phyloP scores from a whole-genome alignment of 92 coral and sea anemone genomes.

The Meandrina meandrites region DNA sequence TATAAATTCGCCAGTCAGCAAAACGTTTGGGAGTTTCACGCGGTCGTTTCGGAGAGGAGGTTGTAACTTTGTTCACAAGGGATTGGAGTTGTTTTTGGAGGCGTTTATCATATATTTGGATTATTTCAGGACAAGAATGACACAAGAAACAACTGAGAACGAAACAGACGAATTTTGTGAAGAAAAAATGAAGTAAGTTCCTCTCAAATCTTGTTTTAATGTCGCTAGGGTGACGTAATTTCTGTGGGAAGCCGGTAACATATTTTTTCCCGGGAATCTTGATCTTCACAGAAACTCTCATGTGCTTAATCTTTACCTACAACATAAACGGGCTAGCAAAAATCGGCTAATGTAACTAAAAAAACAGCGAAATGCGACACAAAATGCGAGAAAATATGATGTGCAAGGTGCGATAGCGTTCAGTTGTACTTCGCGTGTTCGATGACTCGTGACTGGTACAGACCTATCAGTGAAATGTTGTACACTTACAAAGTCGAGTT shows the following conservation, averaged over 20 bases:
- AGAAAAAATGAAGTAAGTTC: slow-evolving; percentile 41
- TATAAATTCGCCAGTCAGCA: slow-evolving; percentile 28
- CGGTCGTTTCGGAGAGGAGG: background rate
- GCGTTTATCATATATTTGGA: background rate
- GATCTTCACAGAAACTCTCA: background rate
- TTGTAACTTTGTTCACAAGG: background rate
- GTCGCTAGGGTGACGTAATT: slow-evolving; percentile 23
- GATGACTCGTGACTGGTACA: slow-evolving; percentile 23
- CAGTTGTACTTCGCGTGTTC: background rate
- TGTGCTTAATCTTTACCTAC: background rate
- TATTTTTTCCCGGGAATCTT: slow-evolving; percentile 29
- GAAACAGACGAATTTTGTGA: slow-evolving; percentile 35
- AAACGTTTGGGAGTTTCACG: background rate
- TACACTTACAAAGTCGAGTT: slow-evolving; percentile 26
- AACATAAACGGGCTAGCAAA: background rate
- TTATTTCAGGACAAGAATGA: slow-evolving; percentile 20
- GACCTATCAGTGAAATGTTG: background rate
- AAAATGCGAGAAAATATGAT: background rate
- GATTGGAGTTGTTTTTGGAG: background rate
- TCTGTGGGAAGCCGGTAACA: slow-evolving; percentile 16
- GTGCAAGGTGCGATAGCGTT: background rate
- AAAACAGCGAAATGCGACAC: background rate
- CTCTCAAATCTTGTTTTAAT: background rate
- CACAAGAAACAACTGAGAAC: slow-evolving; percentile 35
- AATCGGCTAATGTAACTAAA: background rate